Conservation (phyloP, 2,888 invertebrate genomes). For the Cephonodes hylas region DNA sequence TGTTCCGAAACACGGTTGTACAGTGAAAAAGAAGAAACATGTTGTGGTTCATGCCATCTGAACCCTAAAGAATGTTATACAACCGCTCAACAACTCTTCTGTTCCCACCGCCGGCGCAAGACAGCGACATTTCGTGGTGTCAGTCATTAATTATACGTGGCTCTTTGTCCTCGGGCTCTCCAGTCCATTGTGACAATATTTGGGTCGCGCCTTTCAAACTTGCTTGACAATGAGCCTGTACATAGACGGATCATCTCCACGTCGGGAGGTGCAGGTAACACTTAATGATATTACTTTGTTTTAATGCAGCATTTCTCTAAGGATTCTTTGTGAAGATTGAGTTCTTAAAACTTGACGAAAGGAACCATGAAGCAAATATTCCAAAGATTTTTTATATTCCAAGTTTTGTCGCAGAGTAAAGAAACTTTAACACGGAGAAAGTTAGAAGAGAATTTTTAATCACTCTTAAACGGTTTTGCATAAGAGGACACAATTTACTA, state of each 20-base stretch:
- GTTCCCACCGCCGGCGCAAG: slow-evolving; percentile 48
- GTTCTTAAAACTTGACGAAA: background rate
- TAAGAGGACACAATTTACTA: no score
- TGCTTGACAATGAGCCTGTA: slow-evolving; percentile 58
- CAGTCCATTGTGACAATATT: slow-evolving; percentile 78
- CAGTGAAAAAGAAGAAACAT: no score
- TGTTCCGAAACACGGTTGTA: no score
- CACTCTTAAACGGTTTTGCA: no score
- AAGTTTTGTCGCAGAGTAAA: background rate
- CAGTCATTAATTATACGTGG: slow-evolving; percentile 77
- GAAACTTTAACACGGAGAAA: no score
- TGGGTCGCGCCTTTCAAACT: slow-evolving; percentile 73
- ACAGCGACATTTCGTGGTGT: slow-evolving; percentile 73
- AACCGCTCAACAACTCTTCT: slow-evolving; percentile 32
- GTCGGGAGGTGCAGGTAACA: slow-evolving; percentile 43
- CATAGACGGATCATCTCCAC: slow-evolving; percentile 69
- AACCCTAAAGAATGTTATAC: slow-evolving; percentile 2
- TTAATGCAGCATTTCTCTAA: slow-evolving; percentile 6
- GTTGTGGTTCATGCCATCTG: background rate
- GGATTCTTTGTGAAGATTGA: slow-evolving; percentile 2
- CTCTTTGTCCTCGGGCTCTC: slow-evolving; percentile 71
- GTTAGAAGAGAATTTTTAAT: no score
- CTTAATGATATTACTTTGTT: slow-evolving; percentile 9
- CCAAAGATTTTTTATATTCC: background rate
- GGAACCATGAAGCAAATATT: background rate